Base-by-base conservation (phyloP, 2,888 invertebrate genomes). In the Acrobasis suavella region DNA sequence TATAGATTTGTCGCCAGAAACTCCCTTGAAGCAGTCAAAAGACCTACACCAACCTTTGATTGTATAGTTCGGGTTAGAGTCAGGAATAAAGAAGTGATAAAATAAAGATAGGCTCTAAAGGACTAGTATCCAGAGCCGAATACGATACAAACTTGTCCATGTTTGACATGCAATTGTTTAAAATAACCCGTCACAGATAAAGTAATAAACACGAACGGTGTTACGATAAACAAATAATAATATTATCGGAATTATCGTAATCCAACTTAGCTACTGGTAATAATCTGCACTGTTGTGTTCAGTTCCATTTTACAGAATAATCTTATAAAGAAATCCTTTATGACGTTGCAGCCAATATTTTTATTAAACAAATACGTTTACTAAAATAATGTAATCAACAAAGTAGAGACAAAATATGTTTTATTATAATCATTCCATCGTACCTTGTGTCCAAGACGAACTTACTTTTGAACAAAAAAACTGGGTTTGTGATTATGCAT, bases 171-270 rank as follows among this genome's bases (percentile, higher is more conserved):
- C 46, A 46, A 46, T 14, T 46, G 46, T 46, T n/a, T n/a, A n/a
- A 14, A 2, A 14, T 14, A 46, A 46, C 46, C 7, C 10, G 46
- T 46, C 46, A 46, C 6, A 12, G 46, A 46, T 46, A 46, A 46
- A 14, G 14, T n/a, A 12, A 46, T 46, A 46, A 46, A 46, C 12
- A 42, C 42, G 42, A 54, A 37, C 32, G 14, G 54, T 54, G 54
- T 54, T 38, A 37, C 38, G 54, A 54, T 54, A 54, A 54, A 46
- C 46, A 46, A 7, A 7, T 46, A 46, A 46, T 54, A 54, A 12
- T 54, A 54, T 54, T 42, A 42, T 42, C 42, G 42, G 54, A 37
- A 54, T 54, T 54, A 54, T 54, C 54, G 54, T 54, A 54, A 54
- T 54, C 54, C 54, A 54, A 22, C 8, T 8, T 14, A n/a, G 32